Conservation (phyloP, 1,140 invertebrate species). For the Drosophila truncata region DNA sequence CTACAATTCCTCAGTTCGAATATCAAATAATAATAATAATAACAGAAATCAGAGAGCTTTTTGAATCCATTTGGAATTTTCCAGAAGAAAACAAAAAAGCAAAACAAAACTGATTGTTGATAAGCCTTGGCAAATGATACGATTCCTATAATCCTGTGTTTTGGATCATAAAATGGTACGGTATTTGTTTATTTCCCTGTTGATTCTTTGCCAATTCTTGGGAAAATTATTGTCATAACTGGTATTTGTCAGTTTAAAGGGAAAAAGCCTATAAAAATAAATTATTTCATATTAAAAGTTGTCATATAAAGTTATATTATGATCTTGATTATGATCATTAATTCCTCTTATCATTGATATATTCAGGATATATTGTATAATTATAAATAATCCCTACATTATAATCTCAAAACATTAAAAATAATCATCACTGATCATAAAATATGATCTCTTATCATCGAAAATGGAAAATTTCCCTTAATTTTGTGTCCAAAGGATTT, state of each 20-base stretch:
- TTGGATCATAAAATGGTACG: not conserved
- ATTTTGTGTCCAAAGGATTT: not conserved
- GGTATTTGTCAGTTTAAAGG: not conserved
- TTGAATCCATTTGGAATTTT: conserved; percentile 21
- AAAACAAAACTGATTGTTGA: conserved; percentile 14
- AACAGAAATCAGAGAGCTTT: conserved; percentile 21
- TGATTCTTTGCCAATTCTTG: not conserved
- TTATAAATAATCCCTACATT: not conserved
- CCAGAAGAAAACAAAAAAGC: conserved; percentile 17
- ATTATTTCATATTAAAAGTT: not conserved
- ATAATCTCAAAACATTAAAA: not conserved
- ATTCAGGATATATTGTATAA: too few species aligned
- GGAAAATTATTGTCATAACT: not conserved
- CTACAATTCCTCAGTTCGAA: conserved; percentile 10
- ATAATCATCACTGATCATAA: not conserved
- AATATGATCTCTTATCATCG: not conserved
- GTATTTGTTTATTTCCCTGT: not conserved
- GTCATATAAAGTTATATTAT: not conserved
- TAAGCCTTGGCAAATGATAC: conserved; percentile 10
- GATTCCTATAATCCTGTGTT: conserved; percentile 9
- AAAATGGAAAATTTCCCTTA: not conserved
- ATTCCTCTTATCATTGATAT: not conserved
- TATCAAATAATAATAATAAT: conserved; percentile 4
- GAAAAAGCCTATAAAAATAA: not conserved
- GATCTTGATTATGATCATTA: not conserved